Conservation (phyloP, 2,888 invertebrate genomes). For the Aricia artaxerxes region DNA sequence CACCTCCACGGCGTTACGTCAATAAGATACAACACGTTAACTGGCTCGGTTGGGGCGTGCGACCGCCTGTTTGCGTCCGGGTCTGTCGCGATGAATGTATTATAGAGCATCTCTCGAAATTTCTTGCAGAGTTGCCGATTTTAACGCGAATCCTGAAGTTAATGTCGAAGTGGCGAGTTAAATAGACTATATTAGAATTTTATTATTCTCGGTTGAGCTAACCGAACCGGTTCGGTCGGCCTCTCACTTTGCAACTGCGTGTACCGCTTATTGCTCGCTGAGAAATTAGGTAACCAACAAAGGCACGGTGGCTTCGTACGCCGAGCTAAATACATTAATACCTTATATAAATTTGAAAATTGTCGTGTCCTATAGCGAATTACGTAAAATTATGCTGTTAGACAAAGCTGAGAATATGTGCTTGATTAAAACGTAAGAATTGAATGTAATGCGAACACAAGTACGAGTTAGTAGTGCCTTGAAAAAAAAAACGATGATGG, state of each 20-base stretch:
- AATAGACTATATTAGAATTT: conserved; percentile 42
- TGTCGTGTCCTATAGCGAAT: conserved; percentile 42
- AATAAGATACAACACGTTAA: conserved; percentile 76
- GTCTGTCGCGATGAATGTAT: conserved; percentile 65
- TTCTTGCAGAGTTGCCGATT: conserved; percentile 33
- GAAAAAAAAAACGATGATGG: conserved; percentile 72
- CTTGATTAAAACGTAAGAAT: conserved; percentile 2
- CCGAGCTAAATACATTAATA: conserved; percentile 58
- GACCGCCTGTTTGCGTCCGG: conserved; percentile 72
- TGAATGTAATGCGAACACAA: conserved; percentile 14
- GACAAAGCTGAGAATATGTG: conserved; percentile 26
- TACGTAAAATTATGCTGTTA: conserved; percentile 25
- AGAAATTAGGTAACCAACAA: conserved; percentile 79
- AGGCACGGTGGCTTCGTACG: conserved; percentile 64
- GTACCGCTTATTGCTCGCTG: conserved; percentile 68
- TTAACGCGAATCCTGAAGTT: conserved; percentile 22
- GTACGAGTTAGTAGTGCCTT: conserved; percentile 63
- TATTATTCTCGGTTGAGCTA: conserved; percentile 66
- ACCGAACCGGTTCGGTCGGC: conserved; percentile 75
- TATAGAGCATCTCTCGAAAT: conserved; percentile 47
- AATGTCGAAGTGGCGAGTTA: conserved; percentile 32
- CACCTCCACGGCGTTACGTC: conserved; percentile 75
- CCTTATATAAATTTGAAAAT: conserved; percentile 50
- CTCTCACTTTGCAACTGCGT: conserved; percentile 76
- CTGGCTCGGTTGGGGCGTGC: conserved; percentile 68